phyloP scores from a whole-genome alignment of 2,113 vertebrate species.

The Cyphomyrus discorhynchus region DNA sequence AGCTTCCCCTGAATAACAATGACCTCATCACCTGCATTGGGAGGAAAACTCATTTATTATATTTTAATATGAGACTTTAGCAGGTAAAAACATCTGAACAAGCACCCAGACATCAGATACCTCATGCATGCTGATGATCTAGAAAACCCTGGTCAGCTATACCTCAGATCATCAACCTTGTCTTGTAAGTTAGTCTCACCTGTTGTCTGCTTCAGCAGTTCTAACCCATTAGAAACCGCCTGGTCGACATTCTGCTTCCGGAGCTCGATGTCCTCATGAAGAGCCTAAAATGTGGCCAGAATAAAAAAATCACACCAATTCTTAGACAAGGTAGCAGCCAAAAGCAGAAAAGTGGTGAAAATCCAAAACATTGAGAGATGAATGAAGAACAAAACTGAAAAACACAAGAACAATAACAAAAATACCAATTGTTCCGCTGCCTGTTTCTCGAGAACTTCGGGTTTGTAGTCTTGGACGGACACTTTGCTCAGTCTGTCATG shows the following conservation, averaged over 20 bases:
- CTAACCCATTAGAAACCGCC: constrained; percentile 83
- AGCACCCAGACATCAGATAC: neutral
- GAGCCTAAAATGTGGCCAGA: constrained; percentile 56
- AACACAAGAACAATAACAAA: constrained; percentile 36
- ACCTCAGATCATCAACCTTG: neutral
- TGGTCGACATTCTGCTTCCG: constrained; percentile 85
- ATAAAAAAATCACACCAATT: constrained; percentile 21
- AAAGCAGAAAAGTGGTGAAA: neutral
- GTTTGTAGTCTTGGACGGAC: constrained; percentile 72
- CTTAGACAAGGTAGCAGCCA: neutral
- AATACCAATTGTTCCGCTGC: constrained; percentile 85
- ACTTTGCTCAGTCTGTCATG: constrained; percentile 73
- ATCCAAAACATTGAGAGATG: constrained; percentile 30
- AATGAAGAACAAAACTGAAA: constrained; percentile 43
- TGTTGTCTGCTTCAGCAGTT: constrained; percentile 93
- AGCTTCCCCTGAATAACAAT: constrained; percentile 91
- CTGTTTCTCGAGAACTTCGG: constrained; percentile 74
- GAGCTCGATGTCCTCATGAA: constrained; percentile 82
- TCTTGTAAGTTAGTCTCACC: constrained; percentile 56
- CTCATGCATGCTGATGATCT: neutral
- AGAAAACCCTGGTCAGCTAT: neutral
- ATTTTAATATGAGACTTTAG: neutral
- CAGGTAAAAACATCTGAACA: neutral
- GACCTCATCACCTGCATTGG: constrained; percentile 82
- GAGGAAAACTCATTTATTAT: neutral